Evolutionary conservation across 2,888 invertebrate genomes (phyloP).

Genomic region (Epirrhoe tristata): DNA sequence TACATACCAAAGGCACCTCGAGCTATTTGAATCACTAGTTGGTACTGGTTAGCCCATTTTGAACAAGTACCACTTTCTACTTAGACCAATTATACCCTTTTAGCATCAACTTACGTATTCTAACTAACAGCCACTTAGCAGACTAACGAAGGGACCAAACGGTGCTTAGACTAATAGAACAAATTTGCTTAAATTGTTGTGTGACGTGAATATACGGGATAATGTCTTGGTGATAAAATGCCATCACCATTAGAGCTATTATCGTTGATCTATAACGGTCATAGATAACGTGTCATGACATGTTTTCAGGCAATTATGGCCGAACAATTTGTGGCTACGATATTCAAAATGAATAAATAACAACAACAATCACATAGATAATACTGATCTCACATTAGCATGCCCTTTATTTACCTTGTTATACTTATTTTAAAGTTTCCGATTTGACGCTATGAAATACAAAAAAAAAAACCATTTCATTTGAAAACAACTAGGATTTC

Average conservation of each 20-base stretch:
- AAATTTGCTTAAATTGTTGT: constrained; percentile 57
- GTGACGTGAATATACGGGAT: constrained; percentile 51
- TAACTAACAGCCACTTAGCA: constrained; percentile 26
- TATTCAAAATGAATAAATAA: too few relatives aligned
- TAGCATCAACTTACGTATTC: constrained; percentile 38
- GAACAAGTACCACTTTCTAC: constrained; percentile 2
- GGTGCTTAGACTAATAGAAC: constrained; percentile 51
- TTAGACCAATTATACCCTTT: constrained; percentile 36
- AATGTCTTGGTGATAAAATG: constrained; percentile 13
- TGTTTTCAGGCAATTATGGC: background rate
- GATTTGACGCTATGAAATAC: too few relatives aligned
- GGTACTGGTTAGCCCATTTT: background rate
- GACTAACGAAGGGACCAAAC: constrained; percentile 30
- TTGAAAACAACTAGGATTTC: too few relatives aligned
- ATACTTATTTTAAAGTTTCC: too few relatives aligned
- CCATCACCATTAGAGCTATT: background rate
- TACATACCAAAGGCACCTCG: background rate
- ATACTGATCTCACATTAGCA: too few relatives aligned
- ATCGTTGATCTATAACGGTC: background rate
- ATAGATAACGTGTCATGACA: background rate
- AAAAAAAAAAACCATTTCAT: too few relatives aligned
- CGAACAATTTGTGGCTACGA: background rate
- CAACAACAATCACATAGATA: too few relatives aligned
- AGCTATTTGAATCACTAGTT: background rate
- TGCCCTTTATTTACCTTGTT: too few relatives aligned